Conservation (phyloP, 2,797 vertebrate species). For the Micropoecilia bifurca region DNA sequence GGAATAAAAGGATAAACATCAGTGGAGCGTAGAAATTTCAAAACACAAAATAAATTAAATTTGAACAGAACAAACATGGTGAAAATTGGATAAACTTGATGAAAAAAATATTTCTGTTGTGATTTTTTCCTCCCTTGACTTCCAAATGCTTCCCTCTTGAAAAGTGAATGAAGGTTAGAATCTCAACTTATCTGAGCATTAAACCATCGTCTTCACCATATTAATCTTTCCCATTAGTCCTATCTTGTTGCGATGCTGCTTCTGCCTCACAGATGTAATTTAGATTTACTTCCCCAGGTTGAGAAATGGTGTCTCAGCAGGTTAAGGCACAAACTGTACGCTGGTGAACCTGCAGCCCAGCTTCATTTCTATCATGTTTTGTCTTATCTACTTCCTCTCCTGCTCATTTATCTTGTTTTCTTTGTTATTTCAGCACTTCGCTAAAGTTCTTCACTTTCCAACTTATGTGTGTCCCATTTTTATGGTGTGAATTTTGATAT, state of each 20-base stretch:
- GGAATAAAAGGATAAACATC: neutral
- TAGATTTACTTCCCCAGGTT: slow-evolving; percentile 62
- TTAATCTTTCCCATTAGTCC: slow-evolving; percentile 45
- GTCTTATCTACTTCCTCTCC: slow-evolving; percentile 9
- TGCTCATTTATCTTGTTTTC: neutral
- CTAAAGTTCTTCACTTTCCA: slow-evolving; percentile 30
- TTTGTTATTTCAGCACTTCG: neutral
- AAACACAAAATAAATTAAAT: neutral
- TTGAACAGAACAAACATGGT: neutral
- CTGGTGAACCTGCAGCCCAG: slow-evolving; percentile 7
- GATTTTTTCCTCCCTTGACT: neutral
- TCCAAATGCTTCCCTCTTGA: neutral
- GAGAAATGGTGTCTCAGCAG: slow-evolving; percentile 59
- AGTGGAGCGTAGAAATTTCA: neutral
- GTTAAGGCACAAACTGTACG: slow-evolving; percentile 32
- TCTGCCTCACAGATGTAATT: slow-evolving; percentile 67
- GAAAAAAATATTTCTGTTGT: neutral
- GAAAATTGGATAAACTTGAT: neutral
- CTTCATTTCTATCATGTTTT: slow-evolving; percentile 37
- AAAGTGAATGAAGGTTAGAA: slow-evolving; percentile 40
- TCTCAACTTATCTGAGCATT: slow-evolving; percentile 41
- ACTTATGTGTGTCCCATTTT: neutral
- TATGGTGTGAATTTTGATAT: neutral
- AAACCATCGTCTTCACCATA: slow-evolving; percentile 47
- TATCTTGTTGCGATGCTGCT: slow-evolving; percentile 52